phyloP scores from a whole-genome alignment of 2,888 invertebrate genomes.

The Temnothorax ravouxi region DNA sequence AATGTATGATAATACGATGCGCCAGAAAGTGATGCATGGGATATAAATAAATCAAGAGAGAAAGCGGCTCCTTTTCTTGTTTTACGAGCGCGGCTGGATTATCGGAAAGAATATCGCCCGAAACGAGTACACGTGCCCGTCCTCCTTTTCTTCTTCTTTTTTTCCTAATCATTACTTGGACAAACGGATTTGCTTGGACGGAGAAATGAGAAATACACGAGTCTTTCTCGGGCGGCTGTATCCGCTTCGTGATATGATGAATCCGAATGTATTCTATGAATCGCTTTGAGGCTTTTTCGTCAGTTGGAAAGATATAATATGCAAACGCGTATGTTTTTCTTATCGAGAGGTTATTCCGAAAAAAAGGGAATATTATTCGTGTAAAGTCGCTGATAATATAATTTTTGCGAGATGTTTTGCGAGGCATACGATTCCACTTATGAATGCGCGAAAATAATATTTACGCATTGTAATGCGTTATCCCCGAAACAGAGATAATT shows the following conservation, averaged over 20 bases:
- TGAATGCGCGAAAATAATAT: background rate
- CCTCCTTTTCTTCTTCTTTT: background rate
- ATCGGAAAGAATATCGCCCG: conserved; percentile 8
- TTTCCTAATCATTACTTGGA: background rate
- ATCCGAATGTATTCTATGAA: conserved; percentile 13
- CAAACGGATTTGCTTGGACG: background rate
- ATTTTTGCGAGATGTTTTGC: background rate
- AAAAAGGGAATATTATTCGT: background rate
- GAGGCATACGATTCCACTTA: background rate
- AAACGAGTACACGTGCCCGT: background rate
- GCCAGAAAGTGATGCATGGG: conserved; percentile 54
- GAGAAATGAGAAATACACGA: background rate
- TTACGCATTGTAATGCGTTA: background rate
- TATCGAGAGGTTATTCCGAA: background rate
- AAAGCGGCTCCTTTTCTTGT: conserved; percentile 60
- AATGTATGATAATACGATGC: conserved; percentile 61
- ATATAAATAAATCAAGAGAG: conserved; percentile 68
- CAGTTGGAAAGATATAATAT: background rate
- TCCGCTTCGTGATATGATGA: background rate
- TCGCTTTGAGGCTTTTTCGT: background rate
- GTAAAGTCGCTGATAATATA: background rate
- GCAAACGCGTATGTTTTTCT: background rate
- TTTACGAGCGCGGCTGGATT: conserved; percentile 44
- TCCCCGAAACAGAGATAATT: background rate
- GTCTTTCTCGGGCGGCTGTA: background rate